phyloP scores from a whole-genome alignment of 2,888 invertebrate genomes.

The Cantharis lateralis region DNA sequence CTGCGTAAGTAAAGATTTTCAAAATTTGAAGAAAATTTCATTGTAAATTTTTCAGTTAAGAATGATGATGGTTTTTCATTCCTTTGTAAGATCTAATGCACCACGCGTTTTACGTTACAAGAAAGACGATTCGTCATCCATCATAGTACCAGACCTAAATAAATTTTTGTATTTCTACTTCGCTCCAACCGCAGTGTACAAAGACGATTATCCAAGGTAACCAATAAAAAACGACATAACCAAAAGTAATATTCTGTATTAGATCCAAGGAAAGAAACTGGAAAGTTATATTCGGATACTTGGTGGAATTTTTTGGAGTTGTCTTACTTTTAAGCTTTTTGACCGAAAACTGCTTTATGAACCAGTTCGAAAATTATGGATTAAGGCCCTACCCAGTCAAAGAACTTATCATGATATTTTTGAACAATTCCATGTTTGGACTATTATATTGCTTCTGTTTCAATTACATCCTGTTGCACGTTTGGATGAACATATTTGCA shows the following conservation, averaged over 20 bases:
- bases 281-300: slow-evolving; percentile 70
- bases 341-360: slow-evolving; percentile 71
- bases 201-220: slow-evolving; percentile 84
- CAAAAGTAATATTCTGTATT: slow-evolving; percentile 20
- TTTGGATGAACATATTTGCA: slow-evolving; percentile 89
- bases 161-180: slow-evolving; percentile 85
- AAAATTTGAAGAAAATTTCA: too few relatives aligned
- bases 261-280: slow-evolving; percentile 78
- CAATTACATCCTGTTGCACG: slow-evolving; percentile 87
- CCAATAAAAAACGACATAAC: background rate
- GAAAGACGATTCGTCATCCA: slow-evolving; percentile 42
- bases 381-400: slow-evolving; percentile 53
- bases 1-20: background rate
- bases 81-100: slow-evolving; percentile 75
- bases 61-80: slow-evolving; percentile 85
- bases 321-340: slow-evolving; percentile 82
- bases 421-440: slow-evolving; percentile 76
- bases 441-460: slow-evolving; percentile 58
- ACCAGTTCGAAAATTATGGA: slow-evolving; percentile 63
- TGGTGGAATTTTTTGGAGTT: slow-evolving; percentile 75
- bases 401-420: slow-evolving; percentile 63
- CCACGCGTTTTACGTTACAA: slow-evolving; percentile 63
- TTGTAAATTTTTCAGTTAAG: slow-evolving; percentile 60
- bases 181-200: slow-evolving; percentile 86
- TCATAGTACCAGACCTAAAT: slow-evolving; percentile 64